Base-by-base conservation (phyloP, 2,113 vertebrate species). In the Campylorhamphus procurvoides region DNA sequence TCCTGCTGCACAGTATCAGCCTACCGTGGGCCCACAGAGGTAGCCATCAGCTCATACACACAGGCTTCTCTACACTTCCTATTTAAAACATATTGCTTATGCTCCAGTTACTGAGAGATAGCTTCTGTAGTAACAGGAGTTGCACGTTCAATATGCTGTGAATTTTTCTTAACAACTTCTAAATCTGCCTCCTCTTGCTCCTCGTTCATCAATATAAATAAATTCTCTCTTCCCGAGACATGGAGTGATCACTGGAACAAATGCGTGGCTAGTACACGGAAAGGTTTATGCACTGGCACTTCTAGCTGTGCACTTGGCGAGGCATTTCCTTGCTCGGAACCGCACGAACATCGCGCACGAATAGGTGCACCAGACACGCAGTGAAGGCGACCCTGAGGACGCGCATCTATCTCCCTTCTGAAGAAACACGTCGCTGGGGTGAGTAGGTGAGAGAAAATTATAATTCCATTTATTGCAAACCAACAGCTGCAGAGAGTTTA, bases 311-410 rank as follows among this genome's bases (percentile, higher is more conserved):
- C 0, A 22, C 35, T 3, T 0, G 56, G 55, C 3, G 71, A 71
- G 33, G 39, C 29, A 6, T 5, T 1, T 1, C 24, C 22, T 68
- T 6, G 15, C 6, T 58, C 46, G 8, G 8, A 62, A 62, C 42
- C 4, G 12, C 63, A 66, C 3, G 50, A 25, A 33, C 23, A 9
- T 4, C 2, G 19, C 4, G 12, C 4, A 12, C 1, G 25, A 67
- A 55, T 0, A 33, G 63, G 13, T 1, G 50, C 17, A 5, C 39
- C 9, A 39, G 50, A 10, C 59, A 6, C 0, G 9, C 2, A 33
- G 35, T 1, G 33, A 42, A 20, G 46, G 47, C 47, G 33, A 7
- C 12, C 20, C 66, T 4, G 60, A 18, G 29, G 55, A 76, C 17
- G 12, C 0, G 1, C 4, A 17, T 6, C 46, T 25, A 17, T 6